Evolutionary conservation across 2,797 vertebrate species (phyloP).

Genomic region (Paguma larvata): DNA sequence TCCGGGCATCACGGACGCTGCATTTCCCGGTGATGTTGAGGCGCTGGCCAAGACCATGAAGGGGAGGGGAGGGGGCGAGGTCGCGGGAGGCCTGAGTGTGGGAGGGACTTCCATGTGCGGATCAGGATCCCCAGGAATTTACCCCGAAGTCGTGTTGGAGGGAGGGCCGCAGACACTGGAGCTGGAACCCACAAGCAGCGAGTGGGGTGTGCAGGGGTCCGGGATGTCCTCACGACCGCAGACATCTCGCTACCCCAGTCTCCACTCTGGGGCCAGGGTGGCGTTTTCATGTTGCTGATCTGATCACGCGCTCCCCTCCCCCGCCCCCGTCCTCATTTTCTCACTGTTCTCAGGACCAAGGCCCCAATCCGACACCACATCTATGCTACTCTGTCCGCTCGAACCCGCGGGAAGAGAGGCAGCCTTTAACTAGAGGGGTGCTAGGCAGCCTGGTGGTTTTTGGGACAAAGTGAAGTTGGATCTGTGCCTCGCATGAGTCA

Average conservation of each 20-base stretch:
- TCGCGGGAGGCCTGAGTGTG: background rate
- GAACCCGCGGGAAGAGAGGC: too few relatives aligned
- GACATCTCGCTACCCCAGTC: background rate
- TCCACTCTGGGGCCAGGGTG: background rate
- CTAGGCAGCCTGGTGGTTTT: background rate
- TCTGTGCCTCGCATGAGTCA: background rate
- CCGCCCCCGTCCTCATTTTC: background rate
- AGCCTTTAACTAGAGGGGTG: too few relatives aligned
- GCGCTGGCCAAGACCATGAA: background rate
- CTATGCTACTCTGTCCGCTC: background rate
- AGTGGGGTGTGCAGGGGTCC: background rate
- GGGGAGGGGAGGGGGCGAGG: background rate
- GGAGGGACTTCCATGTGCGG: background rate
- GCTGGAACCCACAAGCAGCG: background rate
- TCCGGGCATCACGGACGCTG: background rate
- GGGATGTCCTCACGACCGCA: background rate
- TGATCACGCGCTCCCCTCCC: background rate
- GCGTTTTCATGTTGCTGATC: background rate
- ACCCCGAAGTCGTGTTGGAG: background rate
- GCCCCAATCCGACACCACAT: background rate
- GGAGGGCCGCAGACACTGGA: background rate
- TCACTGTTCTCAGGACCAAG: background rate
- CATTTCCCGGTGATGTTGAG: background rate
- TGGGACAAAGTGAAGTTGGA: background rate
- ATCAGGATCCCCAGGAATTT: background rate